Percentiles rank a stretch among this genome's conserved stretches.
Conservation (phyloP, 2,888 invertebrate species). For the Ptychoptera albimana region DNA sequence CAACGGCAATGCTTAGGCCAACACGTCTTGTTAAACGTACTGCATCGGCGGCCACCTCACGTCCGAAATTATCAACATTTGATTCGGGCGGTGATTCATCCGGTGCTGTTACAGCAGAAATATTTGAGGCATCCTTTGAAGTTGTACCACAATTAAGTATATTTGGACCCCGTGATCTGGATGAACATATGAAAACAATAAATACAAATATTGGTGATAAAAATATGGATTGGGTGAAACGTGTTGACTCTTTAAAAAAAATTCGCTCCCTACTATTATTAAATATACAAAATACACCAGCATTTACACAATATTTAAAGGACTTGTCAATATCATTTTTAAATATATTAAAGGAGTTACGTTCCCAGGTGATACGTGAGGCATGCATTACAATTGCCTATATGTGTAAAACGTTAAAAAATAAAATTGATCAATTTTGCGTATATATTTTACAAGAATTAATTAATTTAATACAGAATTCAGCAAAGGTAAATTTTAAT, state of each 20-base stretch:
- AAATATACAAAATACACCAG: constrained; percentile 51
- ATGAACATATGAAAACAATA: constrained; percentile 61
- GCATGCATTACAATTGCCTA: constrained; percentile 90
- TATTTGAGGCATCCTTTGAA: constrained; percentile 74
- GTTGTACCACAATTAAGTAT: constrained; percentile 66
- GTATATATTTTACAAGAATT: constrained; percentile 68
- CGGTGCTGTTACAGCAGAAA: constrained; percentile 79
- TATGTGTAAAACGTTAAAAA: constrained; percentile 69
- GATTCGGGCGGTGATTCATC: constrained; percentile 35
- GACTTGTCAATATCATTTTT: constrained; percentile 68
- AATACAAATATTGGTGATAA: constrained; percentile 62
- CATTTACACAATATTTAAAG: constrained; percentile 59
- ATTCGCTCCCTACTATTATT: constrained; percentile 69
- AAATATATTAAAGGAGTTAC: constrained; percentile 67
- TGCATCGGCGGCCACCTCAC: constrained; percentile 22
- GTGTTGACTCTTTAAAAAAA: constrained; percentile 82
- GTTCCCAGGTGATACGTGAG: constrained; percentile 88
- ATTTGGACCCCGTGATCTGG: constrained; percentile 69
- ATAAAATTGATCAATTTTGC: constrained; percentile 72
- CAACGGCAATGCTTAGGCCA: constrained; percentile 27
- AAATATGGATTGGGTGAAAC: constrained; percentile 83
- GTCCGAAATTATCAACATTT: constrained; percentile 19
- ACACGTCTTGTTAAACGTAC: constrained; percentile 33
- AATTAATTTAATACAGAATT: constrained; percentile 84
- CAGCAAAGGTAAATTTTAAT: constrained; percentile 81